These are phyloP conservation scores for Pantala flavescens DNA, from an alignment of 1,140 invertebrate species.

Conservation along the genomic window DNA sequence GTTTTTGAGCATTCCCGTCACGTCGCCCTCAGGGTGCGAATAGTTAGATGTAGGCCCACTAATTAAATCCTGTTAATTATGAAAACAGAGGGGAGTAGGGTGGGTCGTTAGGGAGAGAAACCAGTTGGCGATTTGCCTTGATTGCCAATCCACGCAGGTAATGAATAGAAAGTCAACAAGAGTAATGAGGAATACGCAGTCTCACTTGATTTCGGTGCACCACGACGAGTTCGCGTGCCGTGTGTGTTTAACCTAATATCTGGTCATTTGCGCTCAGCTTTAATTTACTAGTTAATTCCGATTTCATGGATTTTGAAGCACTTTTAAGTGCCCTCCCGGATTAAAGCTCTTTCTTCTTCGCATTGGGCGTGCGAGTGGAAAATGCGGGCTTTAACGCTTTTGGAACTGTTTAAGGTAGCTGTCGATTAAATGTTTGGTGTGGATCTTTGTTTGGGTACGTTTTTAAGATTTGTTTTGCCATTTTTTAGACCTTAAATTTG, in stretches of 20 bases:
- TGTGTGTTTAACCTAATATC: background rate
- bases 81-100: background rate
- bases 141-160: background rate
- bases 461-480: no score
- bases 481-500: no score
- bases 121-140: background rate
- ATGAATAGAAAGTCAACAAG: slow-evolving; percentile 7
- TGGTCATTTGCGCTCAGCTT: background rate
- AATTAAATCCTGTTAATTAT: slow-evolving; percentile 11
- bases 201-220: background rate
- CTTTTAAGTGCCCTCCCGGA: no score
- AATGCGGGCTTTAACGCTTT: no score
- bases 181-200: background rate
- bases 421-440: no score
- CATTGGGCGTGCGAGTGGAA: no score
- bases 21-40: background rate
- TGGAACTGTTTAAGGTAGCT: no score
- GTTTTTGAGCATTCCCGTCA: background rate
- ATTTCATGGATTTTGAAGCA: no score
- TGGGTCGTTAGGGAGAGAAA: background rate
- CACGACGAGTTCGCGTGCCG: background rate
- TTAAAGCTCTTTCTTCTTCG: no score
- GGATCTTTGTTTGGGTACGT: no score
- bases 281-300: background rate
- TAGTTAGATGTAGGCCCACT: background rate